Percentiles rank a stretch among this genome's conserved stretches.
phyloP scores from a whole-genome alignment of 2,113 vertebrate species.

The Myotis brandtii region DNA sequence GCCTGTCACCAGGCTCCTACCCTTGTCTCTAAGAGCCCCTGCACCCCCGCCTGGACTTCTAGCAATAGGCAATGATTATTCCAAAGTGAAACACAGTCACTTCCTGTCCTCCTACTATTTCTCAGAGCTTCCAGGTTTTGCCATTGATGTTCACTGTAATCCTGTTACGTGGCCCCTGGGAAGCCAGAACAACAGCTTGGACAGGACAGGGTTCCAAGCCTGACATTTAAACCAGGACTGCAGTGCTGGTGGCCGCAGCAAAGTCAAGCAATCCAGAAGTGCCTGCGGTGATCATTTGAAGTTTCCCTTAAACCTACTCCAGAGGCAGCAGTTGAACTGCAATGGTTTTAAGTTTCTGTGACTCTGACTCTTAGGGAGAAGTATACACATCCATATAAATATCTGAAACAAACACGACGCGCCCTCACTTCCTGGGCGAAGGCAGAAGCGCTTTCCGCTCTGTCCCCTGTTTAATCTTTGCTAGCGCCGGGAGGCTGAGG shows the following conservation, averaged over 20 bases:
- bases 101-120: neutral
- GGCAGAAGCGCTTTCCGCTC: neutral
- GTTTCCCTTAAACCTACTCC: neutral
- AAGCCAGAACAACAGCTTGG: neutral
- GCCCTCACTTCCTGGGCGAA: neutral
- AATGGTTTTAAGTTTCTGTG: neutral
- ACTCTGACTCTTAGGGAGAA: neutral
- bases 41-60: neutral
- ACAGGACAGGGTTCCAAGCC: neutral
- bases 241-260: neutral
- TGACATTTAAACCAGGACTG: conserved; percentile 16
- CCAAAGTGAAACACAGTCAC: neutral
- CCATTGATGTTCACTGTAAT: neutral
- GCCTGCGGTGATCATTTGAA: neutral
- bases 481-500: neutral
- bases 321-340: neutral
- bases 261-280: neutral
- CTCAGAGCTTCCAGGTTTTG: neutral
- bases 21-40: neutral
- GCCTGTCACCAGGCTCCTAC: too few species aligned
- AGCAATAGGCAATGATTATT: neutral
- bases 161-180: neutral
- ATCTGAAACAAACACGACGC: neutral
- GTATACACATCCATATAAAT: neutral
- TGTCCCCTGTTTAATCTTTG: neutral